Evolutionary conservation across 2,113 vertebrate species (phyloP).

Genomic region (Eretmodus cyanostictus): DNA sequence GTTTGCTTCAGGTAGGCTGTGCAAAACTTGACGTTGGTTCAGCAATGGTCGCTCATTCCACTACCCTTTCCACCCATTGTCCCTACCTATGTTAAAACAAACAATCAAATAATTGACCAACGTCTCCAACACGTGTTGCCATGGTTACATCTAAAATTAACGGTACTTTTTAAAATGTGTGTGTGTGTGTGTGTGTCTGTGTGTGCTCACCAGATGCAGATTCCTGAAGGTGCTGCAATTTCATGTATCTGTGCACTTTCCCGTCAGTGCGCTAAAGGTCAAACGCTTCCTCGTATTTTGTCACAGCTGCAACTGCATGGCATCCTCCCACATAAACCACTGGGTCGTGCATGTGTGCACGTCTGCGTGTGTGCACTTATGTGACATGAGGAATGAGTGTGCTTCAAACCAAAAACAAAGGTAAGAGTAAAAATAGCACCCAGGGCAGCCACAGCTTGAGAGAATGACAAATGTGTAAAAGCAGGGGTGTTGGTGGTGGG

Average conservation of each 20-base stretch:
- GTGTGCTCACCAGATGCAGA: conserved; percentile 5
- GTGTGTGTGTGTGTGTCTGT: neutral
- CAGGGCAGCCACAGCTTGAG: neutral
- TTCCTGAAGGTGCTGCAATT: neutral
- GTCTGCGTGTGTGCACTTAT: neutral
- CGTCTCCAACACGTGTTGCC: neutral
- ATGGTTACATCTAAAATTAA: neutral
- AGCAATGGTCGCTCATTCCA: neutral
- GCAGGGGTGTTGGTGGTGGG: neutral
- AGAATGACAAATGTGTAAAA: neutral
- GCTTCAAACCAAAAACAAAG: neutral
- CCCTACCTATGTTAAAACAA: neutral
- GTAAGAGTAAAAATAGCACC: conserved; percentile 5
- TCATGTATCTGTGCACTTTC: conserved; percentile 13
- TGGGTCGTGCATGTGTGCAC: neutral
- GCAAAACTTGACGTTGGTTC: neutral
- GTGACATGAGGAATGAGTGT: neutral
- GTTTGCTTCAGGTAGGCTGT: neutral
- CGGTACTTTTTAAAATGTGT: neutral
- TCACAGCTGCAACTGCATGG: conserved; percentile 4
- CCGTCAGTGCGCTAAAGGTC: conserved; percentile 10
- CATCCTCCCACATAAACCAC: neutral
- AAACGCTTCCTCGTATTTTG: conserved; percentile 40
- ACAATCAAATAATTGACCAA: conserved; percentile 15
- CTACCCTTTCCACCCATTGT: conserved; percentile 39